These are phyloP conservation scores for Lagocephalus sceleratus DNA, from an alignment of 2,797 vertebrate genomes.

Conservation along the genomic window DNA sequence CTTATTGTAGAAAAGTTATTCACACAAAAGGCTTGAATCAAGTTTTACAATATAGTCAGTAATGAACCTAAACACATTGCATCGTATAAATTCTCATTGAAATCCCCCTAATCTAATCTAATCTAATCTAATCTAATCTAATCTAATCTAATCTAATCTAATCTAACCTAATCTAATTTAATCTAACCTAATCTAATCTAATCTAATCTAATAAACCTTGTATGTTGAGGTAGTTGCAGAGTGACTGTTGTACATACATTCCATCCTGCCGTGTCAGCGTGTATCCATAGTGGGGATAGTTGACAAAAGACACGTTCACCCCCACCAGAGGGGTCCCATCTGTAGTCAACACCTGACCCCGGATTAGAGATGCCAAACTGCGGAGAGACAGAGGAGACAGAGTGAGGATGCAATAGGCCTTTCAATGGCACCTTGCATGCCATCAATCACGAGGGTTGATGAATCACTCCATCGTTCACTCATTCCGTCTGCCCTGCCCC, in stretches of 20 bases:
- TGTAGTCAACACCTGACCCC: constrained; percentile 96
- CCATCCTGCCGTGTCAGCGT: constrained; percentile 98
- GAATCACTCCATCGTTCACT: constrained; percentile 64
- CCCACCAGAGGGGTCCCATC: constrained; percentile 97
- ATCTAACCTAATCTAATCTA: constrained; percentile 45
- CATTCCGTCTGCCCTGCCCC: constrained; percentile 56
- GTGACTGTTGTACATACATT: constrained; percentile 85
- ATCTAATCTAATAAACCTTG: constrained; percentile 32
- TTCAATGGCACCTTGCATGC: constrained; percentile 34
- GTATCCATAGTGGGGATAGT: constrained; percentile 96
- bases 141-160: constrained; percentile 40
- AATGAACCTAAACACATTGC: no score
- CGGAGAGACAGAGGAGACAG: constrained; percentile 51
- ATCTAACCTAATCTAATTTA: constrained; percentile 41
- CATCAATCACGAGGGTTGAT: constrained; percentile 65
- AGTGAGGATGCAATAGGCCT: constrained; percentile 34
- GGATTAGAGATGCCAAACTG: constrained; percentile 94
- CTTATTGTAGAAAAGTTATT: not conserved
- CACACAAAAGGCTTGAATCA: constrained; percentile 7
- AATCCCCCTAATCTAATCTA: no score
- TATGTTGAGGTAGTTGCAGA: constrained; percentile 51
- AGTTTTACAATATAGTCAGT: no score
- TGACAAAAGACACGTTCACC: constrained; percentile 98
- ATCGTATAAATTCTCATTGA: no score
- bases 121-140: constrained; percentile 15